Conservation (phyloP, 1,140 invertebrate genomes). For the Saxidomus purpurata region DNA sequence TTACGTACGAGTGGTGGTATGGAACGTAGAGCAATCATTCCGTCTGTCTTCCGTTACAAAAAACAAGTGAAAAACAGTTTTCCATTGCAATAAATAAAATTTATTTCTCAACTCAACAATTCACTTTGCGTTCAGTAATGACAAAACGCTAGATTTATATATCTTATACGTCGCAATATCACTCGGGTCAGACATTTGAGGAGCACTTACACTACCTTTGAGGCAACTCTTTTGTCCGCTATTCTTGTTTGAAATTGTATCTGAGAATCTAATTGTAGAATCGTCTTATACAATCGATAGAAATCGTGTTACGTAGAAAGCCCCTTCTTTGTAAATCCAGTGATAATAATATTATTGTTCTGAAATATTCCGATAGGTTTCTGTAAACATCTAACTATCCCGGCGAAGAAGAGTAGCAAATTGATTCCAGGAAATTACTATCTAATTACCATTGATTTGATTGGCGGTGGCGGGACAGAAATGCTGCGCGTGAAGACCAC, state of each 20-base stretch:
- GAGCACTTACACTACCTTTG: no score
- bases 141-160: no score
- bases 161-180: no score
- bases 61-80: no score
- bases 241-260: not conserved
- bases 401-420: constrained; percentile 7
- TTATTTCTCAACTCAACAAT: no score
- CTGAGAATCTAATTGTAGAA: not conserved
- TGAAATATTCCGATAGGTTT: not conserved
- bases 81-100: no score
- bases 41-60: no score
- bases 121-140: no score
- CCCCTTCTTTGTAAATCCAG: not conserved
- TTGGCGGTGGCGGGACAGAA: not conserved
- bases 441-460: constrained; percentile 43
- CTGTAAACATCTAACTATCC: constrained; percentile 13
- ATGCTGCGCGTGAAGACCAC: not conserved
- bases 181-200: no score
- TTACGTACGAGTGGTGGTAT: no score
- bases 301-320: constrained; percentile 11
- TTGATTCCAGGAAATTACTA: constrained; percentile 39
- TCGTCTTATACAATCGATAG: not conserved
- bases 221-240: not conserved
- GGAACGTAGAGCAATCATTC: no score
- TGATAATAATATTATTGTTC: constrained; percentile 44